Base-by-base conservation (phyloP, 2,888 invertebrate genomes). In the Leptopilina drosophilae region DNA sequence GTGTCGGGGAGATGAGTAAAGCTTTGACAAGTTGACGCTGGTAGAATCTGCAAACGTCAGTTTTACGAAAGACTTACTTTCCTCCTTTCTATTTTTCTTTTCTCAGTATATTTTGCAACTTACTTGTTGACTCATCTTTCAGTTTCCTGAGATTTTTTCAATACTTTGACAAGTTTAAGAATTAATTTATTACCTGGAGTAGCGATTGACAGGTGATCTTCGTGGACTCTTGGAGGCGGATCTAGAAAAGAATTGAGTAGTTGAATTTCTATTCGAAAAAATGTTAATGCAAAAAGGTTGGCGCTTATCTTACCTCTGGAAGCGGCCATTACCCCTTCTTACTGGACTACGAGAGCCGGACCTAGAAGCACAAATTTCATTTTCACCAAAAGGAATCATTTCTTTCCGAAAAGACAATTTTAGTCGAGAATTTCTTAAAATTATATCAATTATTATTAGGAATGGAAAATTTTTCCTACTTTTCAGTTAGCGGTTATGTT, bases 41-140 rank as follows among this genome's bases (percentile, higher is more conserved):
- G 90, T 91, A 90, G 89, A 90, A 91, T 91, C 91, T 91, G 91
- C 89, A 91, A 91, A 91, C 90, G 91, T 91, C 91, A 91, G 91
- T 90, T 91, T 90, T 90, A 91, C 90, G 87, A 90, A 90, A 91
- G 88, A 90, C 14, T n/a, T 89, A 89, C 86, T 80, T 87, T 85
- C 83, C 56, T 80, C 64, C 62, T 26, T 78, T 59, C 4, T 77
- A 64, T 80, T 79, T 78, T n/a, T 78, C 64, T 81, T 62, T 77
- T 59, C 42, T 42, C 42, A 8, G 42, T 42, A 42, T 42, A 8
- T 42, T 42, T 42, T 42, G 33, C 33, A 42, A 42, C 42, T 8
- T 42, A 42, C 42, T 42, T 42, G 42, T 42, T 42, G 42, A 1
- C 42, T 42, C 82, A 67, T 77, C 77, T 75, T 77, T 83, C n/a